These are phyloP conservation scores for Callionymus lyra DNA, from an alignment of 2,113 vertebrate species.

Conservation along the genomic window DNA sequence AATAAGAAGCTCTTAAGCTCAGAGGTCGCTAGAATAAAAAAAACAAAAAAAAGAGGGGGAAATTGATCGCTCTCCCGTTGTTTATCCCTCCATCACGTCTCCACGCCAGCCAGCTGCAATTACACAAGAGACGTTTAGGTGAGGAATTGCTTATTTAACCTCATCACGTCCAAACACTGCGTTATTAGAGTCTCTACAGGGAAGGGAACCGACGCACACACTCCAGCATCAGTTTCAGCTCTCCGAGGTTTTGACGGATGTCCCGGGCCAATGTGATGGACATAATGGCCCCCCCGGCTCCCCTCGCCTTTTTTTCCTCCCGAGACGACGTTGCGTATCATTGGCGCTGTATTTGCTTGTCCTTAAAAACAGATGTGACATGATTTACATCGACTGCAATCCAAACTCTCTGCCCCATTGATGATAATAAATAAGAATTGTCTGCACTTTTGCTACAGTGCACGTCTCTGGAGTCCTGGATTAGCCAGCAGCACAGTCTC, in stretches of 20 bases:
- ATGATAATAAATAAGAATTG: slow-evolving; percentile 19
- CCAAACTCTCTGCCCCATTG: slow-evolving; percentile 5
- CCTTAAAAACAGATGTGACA: slow-evolving; percentile 5
- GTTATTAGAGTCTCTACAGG: slow-evolving; percentile 13
- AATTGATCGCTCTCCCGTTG: slow-evolving; percentile 19
- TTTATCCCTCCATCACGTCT: slow-evolving; percentile 8
- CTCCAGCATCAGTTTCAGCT: slow-evolving; percentile 30
- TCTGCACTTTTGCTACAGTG: slow-evolving; percentile 1
- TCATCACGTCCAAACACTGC: slow-evolving; percentile 36
- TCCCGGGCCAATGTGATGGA: slow-evolving; percentile 10
- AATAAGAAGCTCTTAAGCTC: slow-evolving; percentile 18
- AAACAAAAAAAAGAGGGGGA: too few relatives aligned
- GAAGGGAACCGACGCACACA: slow-evolving; percentile 30
- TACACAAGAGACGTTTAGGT: slow-evolving; percentile 29
- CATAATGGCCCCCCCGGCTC: slow-evolving; percentile 6
- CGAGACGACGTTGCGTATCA: slow-evolving; percentile 11
- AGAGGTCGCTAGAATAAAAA: slow-evolving; percentile 36
- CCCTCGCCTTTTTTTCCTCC: neutral
- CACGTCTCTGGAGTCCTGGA: neutral
- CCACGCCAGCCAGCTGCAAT: slow-evolving; percentile 42
- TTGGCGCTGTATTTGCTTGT: slow-evolving; percentile 6
- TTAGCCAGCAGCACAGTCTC: too few relatives aligned
- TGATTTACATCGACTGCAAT: slow-evolving; percentile 15
- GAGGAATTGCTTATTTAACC: slow-evolving; percentile 33
- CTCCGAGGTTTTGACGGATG: slow-evolving; percentile 12